Percentiles rank a stretch among this genome's conserved stretches.
Evolutionary conservation across 2,113 vertebrate species (phyloP).

Genomic region (Leptodactylus fuscus): DNA sequence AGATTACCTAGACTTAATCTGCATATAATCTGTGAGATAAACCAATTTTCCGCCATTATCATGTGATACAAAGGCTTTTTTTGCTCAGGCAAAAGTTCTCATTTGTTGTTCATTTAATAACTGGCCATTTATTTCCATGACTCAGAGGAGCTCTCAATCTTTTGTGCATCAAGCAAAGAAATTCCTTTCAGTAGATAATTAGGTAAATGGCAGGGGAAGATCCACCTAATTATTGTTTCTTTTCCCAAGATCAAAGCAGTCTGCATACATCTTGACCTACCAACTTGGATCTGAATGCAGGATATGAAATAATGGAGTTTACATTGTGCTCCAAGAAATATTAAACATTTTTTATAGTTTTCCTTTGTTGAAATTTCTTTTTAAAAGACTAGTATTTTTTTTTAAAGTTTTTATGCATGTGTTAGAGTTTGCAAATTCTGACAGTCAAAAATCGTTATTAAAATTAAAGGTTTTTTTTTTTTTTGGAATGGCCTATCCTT

Average conservation of each 20-base stretch:
- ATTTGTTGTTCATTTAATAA: slow-evolving; percentile 51
- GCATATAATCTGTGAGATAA: slow-evolving; percentile 1
- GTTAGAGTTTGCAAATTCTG: neutral
- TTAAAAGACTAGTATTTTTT: neutral
- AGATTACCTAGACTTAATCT: neutral
- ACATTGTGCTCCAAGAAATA: neutral
- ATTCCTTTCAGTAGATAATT: slow-evolving; percentile 48
- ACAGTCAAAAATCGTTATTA: neutral
- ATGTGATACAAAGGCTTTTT: slow-evolving; percentile 14
- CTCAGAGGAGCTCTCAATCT: slow-evolving; percentile 33
- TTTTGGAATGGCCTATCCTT: too few species aligned
- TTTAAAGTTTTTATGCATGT: too few species aligned
- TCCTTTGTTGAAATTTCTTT: neutral
- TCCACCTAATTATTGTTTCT: slow-evolving; percentile 2
- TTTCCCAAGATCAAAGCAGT: slow-evolving; percentile 35
- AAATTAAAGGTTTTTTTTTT: too few species aligned
- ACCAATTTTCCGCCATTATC: slow-evolving; percentile 21
- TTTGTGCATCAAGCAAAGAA: slow-evolving; percentile 24
- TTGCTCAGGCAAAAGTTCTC: neutral
- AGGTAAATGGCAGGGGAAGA: slow-evolving; percentile 37
- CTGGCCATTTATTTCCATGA: slow-evolving; percentile 42
- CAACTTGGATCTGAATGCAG: neutral
- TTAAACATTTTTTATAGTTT: neutral
- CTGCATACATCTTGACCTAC: slow-evolving; percentile 20
- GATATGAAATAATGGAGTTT: neutral